Evolutionary conservation across 2,888 invertebrate species (phyloP).

Genomic region (Coremacera marginata): DNA sequence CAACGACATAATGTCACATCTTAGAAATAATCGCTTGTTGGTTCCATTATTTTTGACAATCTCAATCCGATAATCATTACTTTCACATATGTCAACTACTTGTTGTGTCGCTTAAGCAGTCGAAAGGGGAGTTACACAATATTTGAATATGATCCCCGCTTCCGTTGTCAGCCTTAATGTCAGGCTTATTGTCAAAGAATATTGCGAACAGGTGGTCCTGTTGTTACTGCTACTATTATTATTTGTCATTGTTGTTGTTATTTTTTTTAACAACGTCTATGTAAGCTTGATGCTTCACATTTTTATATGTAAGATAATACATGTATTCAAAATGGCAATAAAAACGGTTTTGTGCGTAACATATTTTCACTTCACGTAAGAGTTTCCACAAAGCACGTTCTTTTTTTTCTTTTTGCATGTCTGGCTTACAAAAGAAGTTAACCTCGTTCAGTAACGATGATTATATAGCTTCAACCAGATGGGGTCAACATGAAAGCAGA

Average conservation of each 20-base stretch:
- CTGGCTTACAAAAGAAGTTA: too few relatives aligned
- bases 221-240: not conserved
- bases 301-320: too few relatives aligned
- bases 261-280: not conserved
- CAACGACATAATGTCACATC: conserved; percentile 1
- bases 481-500: too few relatives aligned
- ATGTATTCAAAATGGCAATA: too few relatives aligned
- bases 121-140: not conserved
- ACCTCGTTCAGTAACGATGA: too few relatives aligned
- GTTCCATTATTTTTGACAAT: conserved; percentile 13
- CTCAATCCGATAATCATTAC: conserved; percentile 22
- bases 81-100: not conserved
- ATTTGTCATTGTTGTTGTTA: not conserved
- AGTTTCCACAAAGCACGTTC: too few relatives aligned
- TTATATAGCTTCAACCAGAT: too few relatives aligned
- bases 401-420: too few relatives aligned
- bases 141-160: conserved; percentile 12
- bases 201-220: not conserved
- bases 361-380: too few relatives aligned
- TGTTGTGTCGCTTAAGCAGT: not conserved
- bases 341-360: too few relatives aligned
- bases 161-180: conserved; percentile 13
- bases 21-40: not conserved
- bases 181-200: not conserved
- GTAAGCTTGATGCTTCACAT: not conserved